These are phyloP conservation scores for Periplaneta americana DNA, from an alignment of 1,140 invertebrate species.

Conservation along the genomic window DNA sequence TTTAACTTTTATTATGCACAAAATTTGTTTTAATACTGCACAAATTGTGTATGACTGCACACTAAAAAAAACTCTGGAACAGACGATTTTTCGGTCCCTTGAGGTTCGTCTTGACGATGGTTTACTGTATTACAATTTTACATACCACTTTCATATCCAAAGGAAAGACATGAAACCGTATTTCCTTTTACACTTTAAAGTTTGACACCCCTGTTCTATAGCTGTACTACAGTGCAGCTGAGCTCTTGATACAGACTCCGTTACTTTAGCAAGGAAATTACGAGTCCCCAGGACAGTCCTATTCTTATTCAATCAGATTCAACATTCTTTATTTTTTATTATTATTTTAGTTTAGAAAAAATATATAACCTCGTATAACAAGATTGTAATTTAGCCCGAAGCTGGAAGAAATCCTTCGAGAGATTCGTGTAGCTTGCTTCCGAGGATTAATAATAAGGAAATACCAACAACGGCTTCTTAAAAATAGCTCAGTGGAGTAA, in stretches of 20 bases:
- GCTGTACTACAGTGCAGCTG: neutral
- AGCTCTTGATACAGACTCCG: neutral
- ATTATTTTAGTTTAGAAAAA: neutral
- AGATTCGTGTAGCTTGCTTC: neutral
- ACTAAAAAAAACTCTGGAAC: too few relatives aligned
- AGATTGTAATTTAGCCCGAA: neutral
- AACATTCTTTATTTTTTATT: neutral
- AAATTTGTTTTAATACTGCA: too few relatives aligned
- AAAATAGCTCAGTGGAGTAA: neutral
- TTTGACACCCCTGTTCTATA: neutral
- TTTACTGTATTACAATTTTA: too few relatives aligned
- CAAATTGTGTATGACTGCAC: too few relatives aligned
- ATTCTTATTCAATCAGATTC: neutral
- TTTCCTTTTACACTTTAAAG: too few relatives aligned
- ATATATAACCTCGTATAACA: neutral
- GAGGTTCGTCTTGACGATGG: too few relatives aligned
- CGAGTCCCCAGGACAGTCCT: neutral
- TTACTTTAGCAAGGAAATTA: neutral
- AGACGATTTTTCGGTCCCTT: too few relatives aligned
- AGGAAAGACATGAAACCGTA: too few relatives aligned
- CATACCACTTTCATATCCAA: too few relatives aligned
- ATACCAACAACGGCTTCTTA: neutral
- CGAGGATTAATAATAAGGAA: neutral
- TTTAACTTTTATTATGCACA: too few relatives aligned
- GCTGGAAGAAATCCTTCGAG: neutral